Evolutionary conservation across 2,888 invertebrate species (phyloP).

Genomic region (Leptopterna dolabrata): DNA sequence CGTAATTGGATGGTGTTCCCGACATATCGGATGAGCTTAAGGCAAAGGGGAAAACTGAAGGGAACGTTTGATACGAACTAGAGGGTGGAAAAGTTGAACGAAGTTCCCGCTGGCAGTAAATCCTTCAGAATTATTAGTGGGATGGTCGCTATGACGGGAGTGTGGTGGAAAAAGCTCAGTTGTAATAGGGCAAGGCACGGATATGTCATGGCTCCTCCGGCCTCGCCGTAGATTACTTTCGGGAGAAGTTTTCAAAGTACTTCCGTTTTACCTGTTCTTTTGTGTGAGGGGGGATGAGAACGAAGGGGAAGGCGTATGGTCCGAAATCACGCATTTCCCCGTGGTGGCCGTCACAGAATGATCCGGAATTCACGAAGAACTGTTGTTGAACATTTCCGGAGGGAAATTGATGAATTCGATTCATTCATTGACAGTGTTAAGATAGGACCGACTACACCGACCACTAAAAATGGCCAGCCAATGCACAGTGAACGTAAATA

Average conservation of each 20-base stretch:
- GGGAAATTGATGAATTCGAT: no score
- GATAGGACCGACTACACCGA: no score
- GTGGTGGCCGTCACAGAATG: no score
- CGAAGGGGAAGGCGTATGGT: not conserved
- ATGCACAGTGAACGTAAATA: no score
- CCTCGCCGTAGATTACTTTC: conserved; percentile 1
- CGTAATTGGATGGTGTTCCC: conserved; percentile 8
- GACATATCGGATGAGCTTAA: not conserved
- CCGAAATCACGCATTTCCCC: not conserved
- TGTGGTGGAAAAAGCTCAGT: not conserved
- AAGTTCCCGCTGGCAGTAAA: not conserved
- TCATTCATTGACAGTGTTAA: no score
- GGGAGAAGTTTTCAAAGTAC: not conserved
- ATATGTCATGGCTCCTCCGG: not conserved
- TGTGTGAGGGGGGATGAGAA: not conserved
- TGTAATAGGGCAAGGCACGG: conserved; percentile 22
- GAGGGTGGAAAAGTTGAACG: not conserved
- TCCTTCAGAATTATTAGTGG: conserved; percentile 2
- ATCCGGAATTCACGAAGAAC: no score
- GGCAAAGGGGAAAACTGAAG: not conserved
- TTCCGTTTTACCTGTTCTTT: not conserved
- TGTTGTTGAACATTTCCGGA: no score
- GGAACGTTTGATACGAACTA: not conserved
- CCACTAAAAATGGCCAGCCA: no score
- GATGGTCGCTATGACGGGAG: not conserved